These are phyloP conservation scores for Aleiodes alternator DNA, from an alignment of 2,888 invertebrate genomes.

Conservation along the genomic window DNA sequence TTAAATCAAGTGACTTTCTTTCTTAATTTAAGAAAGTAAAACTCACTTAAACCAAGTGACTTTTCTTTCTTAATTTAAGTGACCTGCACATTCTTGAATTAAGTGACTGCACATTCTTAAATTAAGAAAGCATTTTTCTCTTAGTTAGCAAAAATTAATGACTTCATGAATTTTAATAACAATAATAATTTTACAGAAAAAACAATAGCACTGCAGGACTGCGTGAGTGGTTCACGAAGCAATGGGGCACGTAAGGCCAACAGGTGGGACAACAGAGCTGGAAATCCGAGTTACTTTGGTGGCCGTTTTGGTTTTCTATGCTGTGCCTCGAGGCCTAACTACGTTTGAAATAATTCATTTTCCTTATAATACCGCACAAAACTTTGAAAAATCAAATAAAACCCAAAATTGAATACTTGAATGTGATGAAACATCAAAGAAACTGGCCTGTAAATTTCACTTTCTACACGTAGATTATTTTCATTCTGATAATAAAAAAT, in stretches of 20 bases:
- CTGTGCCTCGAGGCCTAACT: conserved; percentile 69
- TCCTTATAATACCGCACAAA: conserved; percentile 7
- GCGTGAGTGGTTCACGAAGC: conserved; percentile 63
- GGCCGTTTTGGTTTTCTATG: conserved; percentile 71
- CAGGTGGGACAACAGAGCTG: conserved; percentile 67
- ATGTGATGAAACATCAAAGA: not conserved
- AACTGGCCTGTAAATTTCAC: not conserved
- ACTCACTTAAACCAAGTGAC: too few relatives aligned
- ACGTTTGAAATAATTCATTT: conserved; percentile 61
- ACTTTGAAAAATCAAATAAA: not conserved
- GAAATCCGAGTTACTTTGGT: conserved; percentile 69
- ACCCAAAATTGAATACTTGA: not conserved
- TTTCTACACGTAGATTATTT: not conserved
- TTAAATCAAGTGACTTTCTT: too few relatives aligned
- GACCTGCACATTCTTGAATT: too few relatives aligned
- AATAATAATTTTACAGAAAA: conserved; percentile 61
- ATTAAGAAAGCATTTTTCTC: too few relatives aligned
- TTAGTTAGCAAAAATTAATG: too few relatives aligned
- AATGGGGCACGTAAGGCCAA: conserved; percentile 68
- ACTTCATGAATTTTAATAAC: not conserved
- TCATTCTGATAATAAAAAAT: not conserved
- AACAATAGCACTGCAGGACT: conserved; percentile 69
- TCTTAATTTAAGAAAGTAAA: too few relatives aligned
- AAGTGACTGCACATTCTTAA: too few relatives aligned
- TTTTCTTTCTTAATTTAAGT: too few relatives aligned